Base-by-base conservation (phyloP, 2,113 vertebrate species). In the Buteo buteo region DNA sequence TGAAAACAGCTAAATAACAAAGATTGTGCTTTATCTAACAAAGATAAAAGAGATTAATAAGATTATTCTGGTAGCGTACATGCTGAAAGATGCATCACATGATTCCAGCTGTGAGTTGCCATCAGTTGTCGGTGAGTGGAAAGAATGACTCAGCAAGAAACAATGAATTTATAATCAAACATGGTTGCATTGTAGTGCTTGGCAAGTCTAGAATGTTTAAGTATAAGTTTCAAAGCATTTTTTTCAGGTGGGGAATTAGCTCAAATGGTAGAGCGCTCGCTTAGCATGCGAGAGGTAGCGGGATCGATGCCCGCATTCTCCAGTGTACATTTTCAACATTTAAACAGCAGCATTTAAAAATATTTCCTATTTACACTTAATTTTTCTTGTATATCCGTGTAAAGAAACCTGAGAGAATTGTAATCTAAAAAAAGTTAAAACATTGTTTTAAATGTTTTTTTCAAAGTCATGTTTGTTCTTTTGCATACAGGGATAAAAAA, bases 271-370 rank as follows among this genome's bases (percentile, higher is more conserved):
- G 96, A 95, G 94, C 90, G 94, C 91, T 97, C 91, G 88, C 96
- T 97, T 97, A 97, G 94, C 96, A 96, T 96, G 95, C 88, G 96
- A 96, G 95, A 96, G 95, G 97, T 90, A 97, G 96, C 93, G 96
- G 97, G 96, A 96, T 97, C 95, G 89, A 97, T 96, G 93, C 94
- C 93, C 93, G 90, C 94, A 95, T 96, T 97, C 97, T 97, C 97
- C 96, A 97, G 9, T 16, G 0, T 5, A 0, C 15, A 0, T 88
- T 93, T 94, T 86, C 10, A 8, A 1, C 2, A 0, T 2, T 6
- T 4, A 16, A 44, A 9, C 5, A 5, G 17, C 13, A 32, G 13
- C 4, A 1, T 5, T 16, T 2, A 3, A 16, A 58, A 22, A 2
- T 25, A 2, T 9, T 40, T 38, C 2, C 1, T 47, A 3, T 25